These are phyloP conservation scores for Nomada hirtipes DNA, from an alignment of 2,888 invertebrate genomes.

Conservation along the genomic window DNA sequence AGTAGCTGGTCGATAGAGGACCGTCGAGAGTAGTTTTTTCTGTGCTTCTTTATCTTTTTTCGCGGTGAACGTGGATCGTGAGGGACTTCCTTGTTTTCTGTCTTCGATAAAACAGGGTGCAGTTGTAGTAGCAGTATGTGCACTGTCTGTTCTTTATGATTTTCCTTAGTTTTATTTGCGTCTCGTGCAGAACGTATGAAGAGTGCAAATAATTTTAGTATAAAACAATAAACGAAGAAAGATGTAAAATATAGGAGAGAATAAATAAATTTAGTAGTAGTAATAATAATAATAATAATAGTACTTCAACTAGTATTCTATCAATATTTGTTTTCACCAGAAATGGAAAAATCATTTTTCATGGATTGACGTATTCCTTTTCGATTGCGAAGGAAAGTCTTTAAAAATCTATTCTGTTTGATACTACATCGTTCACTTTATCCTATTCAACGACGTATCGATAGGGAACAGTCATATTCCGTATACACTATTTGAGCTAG, in stretches of 20 bases:
- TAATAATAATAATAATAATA: too few relatives aligned
- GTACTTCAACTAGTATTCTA: too few relatives aligned
- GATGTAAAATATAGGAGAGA: too few relatives aligned
- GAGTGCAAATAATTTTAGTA: too few relatives aligned
- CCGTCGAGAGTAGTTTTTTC: slow-evolving; percentile 22
- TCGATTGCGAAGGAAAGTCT: background rate
- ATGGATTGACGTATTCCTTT: background rate
- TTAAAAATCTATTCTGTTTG: background rate
- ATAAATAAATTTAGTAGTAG: too few relatives aligned
- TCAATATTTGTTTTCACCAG: too few relatives aligned
- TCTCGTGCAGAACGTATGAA: background rate
- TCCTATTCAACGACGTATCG: too few relatives aligned
- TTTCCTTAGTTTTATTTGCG: background rate
- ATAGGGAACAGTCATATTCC: too few relatives aligned
- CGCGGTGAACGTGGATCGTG: slow-evolving; percentile 1
- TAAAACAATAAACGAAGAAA: too few relatives aligned
- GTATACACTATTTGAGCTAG: too few relatives aligned
- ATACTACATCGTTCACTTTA: background rate
- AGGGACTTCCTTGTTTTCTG: slow-evolving; percentile 11
- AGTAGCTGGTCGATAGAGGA: slow-evolving; percentile 41
- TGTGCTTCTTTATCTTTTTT: background rate
- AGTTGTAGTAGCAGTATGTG: background rate
- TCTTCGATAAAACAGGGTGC: background rate
- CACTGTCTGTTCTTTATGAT: background rate
- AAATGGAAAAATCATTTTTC: background rate